Evolutionary conservation across 2,797 vertebrate species (phyloP).

Genomic region (Danionella dracula): DNA sequence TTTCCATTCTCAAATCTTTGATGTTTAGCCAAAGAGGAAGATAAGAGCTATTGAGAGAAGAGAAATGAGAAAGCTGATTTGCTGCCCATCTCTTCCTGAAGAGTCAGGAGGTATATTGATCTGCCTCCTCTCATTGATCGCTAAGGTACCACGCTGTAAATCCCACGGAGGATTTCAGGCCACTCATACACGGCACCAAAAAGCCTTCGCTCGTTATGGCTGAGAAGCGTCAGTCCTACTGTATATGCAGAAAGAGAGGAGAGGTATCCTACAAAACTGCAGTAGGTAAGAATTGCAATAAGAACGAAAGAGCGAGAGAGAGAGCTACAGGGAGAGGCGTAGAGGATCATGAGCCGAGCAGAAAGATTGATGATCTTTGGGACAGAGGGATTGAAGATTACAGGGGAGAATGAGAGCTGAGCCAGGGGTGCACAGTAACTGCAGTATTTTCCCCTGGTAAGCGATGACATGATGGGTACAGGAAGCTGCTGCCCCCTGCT

Average conservation of each 20-base stretch:
- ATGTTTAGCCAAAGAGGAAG: not conserved
- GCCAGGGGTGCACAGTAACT: too few relatives aligned
- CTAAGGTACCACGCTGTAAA: not conserved
- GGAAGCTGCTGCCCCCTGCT: constrained; percentile 43
- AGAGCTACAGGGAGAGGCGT: constrained; percentile 61
- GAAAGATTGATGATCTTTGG: constrained; percentile 69
- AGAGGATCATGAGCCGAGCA: constrained; percentile 45
- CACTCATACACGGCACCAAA: not conserved
- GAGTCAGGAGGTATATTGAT: constrained; percentile 30
- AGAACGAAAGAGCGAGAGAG: constrained; percentile 9
- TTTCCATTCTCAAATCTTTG: not conserved
- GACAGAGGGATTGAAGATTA: constrained; percentile 57
- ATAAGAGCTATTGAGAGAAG: not conserved
- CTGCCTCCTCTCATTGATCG: constrained; percentile 20
- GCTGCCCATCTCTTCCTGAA: constrained; percentile 13
- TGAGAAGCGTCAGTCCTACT: too few relatives aligned
- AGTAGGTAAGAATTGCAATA: constrained; percentile 3
- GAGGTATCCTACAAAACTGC: not conserved
- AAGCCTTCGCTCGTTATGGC: not conserved
- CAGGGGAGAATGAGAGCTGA: constrained; percentile 48
- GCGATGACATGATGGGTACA: constrained; percentile 3
- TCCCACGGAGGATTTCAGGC: not conserved
- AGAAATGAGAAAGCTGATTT: constrained; percentile 2
- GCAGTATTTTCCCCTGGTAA: constrained; percentile 4
- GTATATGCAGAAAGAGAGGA: constrained; percentile 4